Evolutionary conservation across 2,797 vertebrate species (phyloP).

Genomic region (Carduelis carduelis): DNA sequence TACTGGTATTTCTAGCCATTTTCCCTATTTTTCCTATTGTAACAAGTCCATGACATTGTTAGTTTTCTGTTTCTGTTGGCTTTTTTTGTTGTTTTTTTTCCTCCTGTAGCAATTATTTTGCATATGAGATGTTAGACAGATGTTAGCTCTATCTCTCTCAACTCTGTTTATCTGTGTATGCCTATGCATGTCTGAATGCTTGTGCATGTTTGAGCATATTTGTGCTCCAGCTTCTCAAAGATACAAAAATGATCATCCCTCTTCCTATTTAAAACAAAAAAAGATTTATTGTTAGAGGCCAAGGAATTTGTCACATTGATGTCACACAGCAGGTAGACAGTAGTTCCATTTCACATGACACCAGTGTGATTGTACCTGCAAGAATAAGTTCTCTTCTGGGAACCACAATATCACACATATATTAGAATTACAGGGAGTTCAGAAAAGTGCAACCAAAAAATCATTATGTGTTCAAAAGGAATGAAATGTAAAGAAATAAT

Average conservation of each 20-base stretch:
- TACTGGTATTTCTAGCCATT: neutral
- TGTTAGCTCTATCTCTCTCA: neutral
- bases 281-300: neutral
- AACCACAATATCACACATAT: neutral
- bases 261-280: neutral
- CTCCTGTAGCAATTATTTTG: neutral
- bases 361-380: neutral
- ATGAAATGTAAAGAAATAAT: neutral
- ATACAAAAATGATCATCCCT: neutral
- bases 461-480: neutral
- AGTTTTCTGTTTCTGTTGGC: neutral
- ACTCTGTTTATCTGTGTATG: neutral
- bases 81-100: neutral
- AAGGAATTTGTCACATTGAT: neutral
- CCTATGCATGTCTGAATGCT: neutral
- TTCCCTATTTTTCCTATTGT: neutral
- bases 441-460: neutral
- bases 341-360: neutral
- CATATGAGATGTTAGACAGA: neutral
- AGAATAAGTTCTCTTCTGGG: neutral
- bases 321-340: neutral
- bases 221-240: neutral
- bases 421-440: conserved; percentile 5
- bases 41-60: neutral
- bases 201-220: neutral